These are phyloP conservation scores for Noctua fimbriata DNA, from an alignment of 2,888 invertebrate genomes.

Conservation along the genomic window DNA sequence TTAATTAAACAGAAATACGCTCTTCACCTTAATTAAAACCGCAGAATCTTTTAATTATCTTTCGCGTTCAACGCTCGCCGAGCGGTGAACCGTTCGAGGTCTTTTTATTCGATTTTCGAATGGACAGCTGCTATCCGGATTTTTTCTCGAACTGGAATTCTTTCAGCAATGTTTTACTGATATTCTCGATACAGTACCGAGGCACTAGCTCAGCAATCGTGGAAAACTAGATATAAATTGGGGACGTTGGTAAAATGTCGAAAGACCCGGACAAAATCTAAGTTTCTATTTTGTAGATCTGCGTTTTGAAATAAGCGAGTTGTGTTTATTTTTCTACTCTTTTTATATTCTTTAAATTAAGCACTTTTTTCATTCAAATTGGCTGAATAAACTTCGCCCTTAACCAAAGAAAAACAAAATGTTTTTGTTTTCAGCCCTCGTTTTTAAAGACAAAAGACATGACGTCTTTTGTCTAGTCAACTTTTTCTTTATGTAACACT, in stretches of 20 bases:
- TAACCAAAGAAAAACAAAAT: background rate
- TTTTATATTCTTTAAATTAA: background rate
- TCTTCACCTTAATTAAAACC: conserved; percentile 38
- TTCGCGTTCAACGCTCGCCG: background rate
- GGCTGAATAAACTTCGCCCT: background rate
- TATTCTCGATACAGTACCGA: conserved; percentile 8
- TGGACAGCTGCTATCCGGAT: conserved; percentile 2
- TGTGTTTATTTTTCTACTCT: background rate
- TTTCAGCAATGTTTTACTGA: background rate
- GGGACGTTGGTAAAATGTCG: background rate
- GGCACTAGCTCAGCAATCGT: conserved; percentile 16
- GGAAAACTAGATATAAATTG: conserved; percentile 32
- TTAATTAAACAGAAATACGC: conserved; percentile 37
- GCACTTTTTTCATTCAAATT: background rate
- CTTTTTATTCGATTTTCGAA: conserved; percentile 40
- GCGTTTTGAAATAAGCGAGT: background rate
- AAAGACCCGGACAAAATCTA: background rate
- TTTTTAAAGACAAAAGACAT: background rate
- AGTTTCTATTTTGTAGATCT: background rate
- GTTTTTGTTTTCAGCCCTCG: background rate
- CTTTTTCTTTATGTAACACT: background rate
- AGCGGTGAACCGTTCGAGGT: conserved; percentile 5
- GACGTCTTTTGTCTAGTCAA: background rate
- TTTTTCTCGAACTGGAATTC: conserved; percentile 25
- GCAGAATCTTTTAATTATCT: conserved; percentile 40